These are phyloP conservation scores for Iphiclides podalirius DNA, from an alignment of 2,888 invertebrate genomes.

Conservation along the genomic window DNA sequence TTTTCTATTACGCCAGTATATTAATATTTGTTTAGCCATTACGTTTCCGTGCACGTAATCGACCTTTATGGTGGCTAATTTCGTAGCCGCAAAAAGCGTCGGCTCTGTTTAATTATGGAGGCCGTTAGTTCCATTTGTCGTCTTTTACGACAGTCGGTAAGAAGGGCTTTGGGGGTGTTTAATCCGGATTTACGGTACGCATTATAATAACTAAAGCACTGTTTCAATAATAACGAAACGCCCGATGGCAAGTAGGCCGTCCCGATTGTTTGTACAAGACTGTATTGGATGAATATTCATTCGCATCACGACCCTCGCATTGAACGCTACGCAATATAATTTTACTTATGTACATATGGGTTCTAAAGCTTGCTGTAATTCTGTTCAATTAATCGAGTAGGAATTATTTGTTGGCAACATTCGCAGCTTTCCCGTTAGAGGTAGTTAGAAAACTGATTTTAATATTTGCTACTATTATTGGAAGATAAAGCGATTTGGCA, in stretches of 20 bases:
- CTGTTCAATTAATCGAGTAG: slow-evolving; percentile 22
- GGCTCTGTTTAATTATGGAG: slow-evolving; percentile 18
- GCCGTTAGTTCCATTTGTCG: slow-evolving; percentile 21
- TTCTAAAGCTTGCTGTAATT: slow-evolving; percentile 13
- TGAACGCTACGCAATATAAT: slow-evolving; percentile 33
- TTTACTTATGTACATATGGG: slow-evolving; percentile 28
- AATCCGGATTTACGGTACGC: slow-evolving; percentile 22
- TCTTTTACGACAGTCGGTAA: slow-evolving; percentile 18
- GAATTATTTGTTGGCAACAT: background rate
- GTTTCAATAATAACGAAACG: slow-evolving; percentile 23
- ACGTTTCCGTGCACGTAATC: slow-evolving; percentile 6
- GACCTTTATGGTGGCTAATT: slow-evolving; percentile 17
- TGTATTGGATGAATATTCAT: slow-evolving; percentile 39
- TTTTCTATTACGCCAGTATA: background rate
- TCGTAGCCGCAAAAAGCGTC: slow-evolving; percentile 18
- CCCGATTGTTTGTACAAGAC: slow-evolving; percentile 27
- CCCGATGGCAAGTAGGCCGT: slow-evolving; percentile 15
- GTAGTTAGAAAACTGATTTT: no score
- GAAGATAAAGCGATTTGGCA: no score
- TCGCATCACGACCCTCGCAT: slow-evolving; percentile 28
- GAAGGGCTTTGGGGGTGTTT: slow-evolving; percentile 19
- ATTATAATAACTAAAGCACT: slow-evolving; percentile 23
- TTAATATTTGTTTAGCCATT: slow-evolving; percentile 1
- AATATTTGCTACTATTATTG: no score
- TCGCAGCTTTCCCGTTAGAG: no score